Conservation (phyloP, 1,140 invertebrate genomes). For the Idris sp. region DNA sequence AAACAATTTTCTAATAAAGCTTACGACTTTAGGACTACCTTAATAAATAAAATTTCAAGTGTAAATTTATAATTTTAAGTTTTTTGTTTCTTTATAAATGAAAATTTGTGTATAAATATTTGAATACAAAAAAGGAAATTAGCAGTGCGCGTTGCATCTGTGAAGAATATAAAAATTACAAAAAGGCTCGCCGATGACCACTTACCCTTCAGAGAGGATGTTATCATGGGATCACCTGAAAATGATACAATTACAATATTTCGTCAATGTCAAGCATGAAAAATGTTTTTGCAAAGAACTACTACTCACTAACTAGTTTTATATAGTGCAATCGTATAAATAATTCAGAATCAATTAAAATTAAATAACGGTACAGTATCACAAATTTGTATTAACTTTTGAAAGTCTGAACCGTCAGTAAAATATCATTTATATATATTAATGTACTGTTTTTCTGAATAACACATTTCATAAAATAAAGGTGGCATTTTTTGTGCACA, state of each 20-base stretch:
- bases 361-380: no score
- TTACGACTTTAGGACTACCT: no score
- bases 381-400: no score
- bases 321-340: conserved; percentile 21
- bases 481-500: conserved; percentile 9
- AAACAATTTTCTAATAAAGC: no score
- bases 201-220: conserved; percentile 79
- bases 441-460: no score
- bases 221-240: conserved; percentile 79
- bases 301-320: conserved; percentile 50
- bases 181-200: conserved; percentile 67
- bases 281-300: conserved; percentile 54
- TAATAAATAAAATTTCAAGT: no score
- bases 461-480: no score
- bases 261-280: conserved; percentile 65
- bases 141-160: conserved; percentile 59
- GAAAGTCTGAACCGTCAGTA: no score
- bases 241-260: conserved; percentile 76
- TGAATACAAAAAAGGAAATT: conserved; percentile 17
- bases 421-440: no score
- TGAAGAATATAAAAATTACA: conserved; percentile 60
- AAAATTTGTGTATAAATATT: conserved; percentile 29
- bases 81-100: no score
- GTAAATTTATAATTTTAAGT: no score
- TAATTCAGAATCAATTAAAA: no score